Percentiles rank a stretch among this genome's conserved stretches.
Conservation (phyloP, 2,797 vertebrate genomes). For the Hoplostethus mediterraneus region DNA sequence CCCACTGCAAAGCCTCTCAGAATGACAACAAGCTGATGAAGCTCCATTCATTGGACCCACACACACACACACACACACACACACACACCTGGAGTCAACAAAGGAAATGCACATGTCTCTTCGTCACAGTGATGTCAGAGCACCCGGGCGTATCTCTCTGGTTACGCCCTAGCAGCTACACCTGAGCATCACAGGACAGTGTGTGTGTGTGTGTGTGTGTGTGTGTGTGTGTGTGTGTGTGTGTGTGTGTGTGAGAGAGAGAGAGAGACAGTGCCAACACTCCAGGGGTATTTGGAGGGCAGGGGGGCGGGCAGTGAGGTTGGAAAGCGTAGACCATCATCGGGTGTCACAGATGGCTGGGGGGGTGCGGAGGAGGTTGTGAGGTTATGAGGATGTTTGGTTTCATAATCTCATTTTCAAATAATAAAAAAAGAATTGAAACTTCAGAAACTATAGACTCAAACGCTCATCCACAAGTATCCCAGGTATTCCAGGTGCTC, state of each 20-base stretch:
- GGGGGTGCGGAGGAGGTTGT: constrained; percentile 58
- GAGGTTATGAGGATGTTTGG: constrained; percentile 53
- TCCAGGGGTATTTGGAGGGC: constrained; percentile 54
- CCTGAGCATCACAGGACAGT: constrained; percentile 14
- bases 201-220: constrained; percentile 10
- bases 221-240: constrained; percentile 9
- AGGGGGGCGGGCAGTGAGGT: constrained; percentile 45
- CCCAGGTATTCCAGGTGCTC: constrained; percentile 16
- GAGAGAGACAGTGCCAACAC: constrained; percentile 12
- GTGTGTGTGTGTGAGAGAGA: background rate
- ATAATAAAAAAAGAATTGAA: constrained; percentile 43
- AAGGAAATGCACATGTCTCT: background rate
- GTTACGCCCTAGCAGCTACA: constrained; percentile 28
- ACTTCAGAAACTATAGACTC: no score
- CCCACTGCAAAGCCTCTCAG: constrained; percentile 58
- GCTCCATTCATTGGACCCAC: constrained; percentile 45
- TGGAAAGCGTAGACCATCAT: constrained; percentile 71
- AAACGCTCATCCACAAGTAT: background rate
- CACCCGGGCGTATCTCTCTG: constrained; percentile 28
- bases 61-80: constrained; percentile 15
- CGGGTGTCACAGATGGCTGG: constrained; percentile 61
- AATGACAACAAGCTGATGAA: constrained; percentile 66
- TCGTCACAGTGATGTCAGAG: constrained; percentile 48
- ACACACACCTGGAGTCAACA: constrained; percentile 37
- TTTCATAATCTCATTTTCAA: constrained; percentile 66